Evolutionary conservation across 1,140 invertebrate genomes (phyloP).

Genomic region (Delia radicum): DNA sequence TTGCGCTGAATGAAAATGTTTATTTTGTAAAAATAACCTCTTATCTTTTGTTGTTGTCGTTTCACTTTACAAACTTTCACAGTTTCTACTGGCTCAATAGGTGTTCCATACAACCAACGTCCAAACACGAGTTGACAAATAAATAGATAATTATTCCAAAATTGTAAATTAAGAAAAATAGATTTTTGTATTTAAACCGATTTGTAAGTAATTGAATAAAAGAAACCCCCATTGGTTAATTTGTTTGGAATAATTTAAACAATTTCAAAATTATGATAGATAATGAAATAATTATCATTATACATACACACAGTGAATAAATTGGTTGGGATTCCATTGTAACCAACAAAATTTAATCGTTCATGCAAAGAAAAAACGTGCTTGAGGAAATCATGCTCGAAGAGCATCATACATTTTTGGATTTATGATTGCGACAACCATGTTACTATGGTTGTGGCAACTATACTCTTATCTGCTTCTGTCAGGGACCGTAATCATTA

Average conservation of each 20-base stretch:
- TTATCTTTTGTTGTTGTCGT: not conserved
- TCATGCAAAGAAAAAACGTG: no score
- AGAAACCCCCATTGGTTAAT: not conserved
- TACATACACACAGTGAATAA: no score
- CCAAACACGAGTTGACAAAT: not conserved
- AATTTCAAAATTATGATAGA: no score
- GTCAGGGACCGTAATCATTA: no score
- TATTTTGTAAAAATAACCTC: not conserved
- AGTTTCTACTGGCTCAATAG: conserved; percentile 6
- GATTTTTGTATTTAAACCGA: not conserved
- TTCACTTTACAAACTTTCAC: conserved; percentile 9
- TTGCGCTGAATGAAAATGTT: not conserved
- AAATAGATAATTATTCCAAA: not conserved
- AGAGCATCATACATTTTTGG: no score
- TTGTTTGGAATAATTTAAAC: not conserved
- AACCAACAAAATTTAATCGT: no score
- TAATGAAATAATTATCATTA: no score
- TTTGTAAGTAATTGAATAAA: not conserved
- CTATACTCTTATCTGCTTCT: no score
- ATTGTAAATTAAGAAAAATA: conserved; percentile 10
- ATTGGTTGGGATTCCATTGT: no score
- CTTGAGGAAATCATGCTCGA: no score
- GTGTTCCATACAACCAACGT: not conserved
- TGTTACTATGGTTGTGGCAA: no score
- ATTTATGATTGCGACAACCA: no score